Evolutionary conservation across 2,888 invertebrate genomes (phyloP), one percentile per base, ranked within the genome.

Genomic region (Macrophya annulata): DNA sequence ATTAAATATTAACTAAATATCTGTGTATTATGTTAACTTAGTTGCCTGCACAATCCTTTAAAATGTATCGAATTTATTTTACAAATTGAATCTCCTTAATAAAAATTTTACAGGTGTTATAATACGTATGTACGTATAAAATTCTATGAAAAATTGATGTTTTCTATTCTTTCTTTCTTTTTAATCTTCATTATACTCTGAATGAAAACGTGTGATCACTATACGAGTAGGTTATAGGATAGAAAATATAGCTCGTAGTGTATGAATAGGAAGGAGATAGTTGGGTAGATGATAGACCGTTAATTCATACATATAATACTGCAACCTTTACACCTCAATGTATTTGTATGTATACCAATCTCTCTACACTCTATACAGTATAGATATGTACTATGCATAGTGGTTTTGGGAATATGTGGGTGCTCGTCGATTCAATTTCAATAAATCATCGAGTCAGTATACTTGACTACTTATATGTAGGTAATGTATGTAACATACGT

Each of bases 391-490:
- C 4, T 10, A 25, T 62, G 8, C 71, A 12, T n/a, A 31, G 40
- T 43, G 40, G 40, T 43, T 43, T 40, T 17, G 12, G 71, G 48
- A 2, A 43, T 45, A 5, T 25, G 4, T 37, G 15, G n/a, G 5
- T 31, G 1, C 17, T 12, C 71, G 71, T 43, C 74, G 76, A 76
- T 76, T 76, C 76, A 21, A 76, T 76, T 10, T 76, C 76, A 76
- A 76, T 76, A 76, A 76, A 76, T 76, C 76, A 76, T 76, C 25
- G 12, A 76, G 25, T 3, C 21, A 10, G 43, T n/a, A n/a, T 4
- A 21, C 62, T 12, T 6, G 15, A 4, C 4, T 17, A 55, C 68
- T 1, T 59, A 21, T 8, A 21, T n/a, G n/a, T n/a, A n/a, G n/a
- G n/a, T n/a, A n/a, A 6, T 59, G n/a, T 12, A 31, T 5, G n/a